Conservation (phyloP, 2,888 invertebrate genomes). For the Syritta pipiens region DNA sequence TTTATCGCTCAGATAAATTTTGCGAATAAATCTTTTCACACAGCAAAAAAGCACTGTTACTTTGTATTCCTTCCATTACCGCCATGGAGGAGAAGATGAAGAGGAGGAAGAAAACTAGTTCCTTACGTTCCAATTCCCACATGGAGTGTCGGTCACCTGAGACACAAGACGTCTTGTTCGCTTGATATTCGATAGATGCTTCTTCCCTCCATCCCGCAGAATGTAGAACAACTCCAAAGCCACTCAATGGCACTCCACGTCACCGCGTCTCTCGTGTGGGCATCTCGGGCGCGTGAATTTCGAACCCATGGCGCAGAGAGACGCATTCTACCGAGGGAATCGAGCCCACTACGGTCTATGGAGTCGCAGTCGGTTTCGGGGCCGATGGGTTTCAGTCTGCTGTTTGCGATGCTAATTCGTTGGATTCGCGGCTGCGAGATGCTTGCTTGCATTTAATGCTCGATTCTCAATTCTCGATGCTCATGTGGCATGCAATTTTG, state of each 20-base stretch:
- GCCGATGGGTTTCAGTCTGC: constrained; percentile 2
- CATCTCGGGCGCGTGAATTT: constrained; percentile 22
- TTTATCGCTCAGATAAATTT: constrained; percentile 46
- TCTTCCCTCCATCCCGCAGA: constrained; percentile 41
- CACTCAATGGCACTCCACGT: too few relatives aligned
- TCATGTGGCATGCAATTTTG: constrained; percentile 48
- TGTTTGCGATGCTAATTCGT: constrained; percentile 46
- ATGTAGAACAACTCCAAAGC: too few relatives aligned
- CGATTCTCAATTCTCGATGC: constrained; percentile 37
- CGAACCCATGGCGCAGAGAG: neutral
- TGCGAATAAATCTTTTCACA: constrained; percentile 34
- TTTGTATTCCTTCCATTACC: constrained; percentile 18
- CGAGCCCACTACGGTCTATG: constrained; percentile 24
- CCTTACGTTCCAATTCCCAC: constrained; percentile 67
- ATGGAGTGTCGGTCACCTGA: constrained; percentile 65
- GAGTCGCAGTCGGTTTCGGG: too few relatives aligned
- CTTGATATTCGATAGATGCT: constrained; percentile 59
- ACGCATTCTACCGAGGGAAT: constrained; percentile 25
- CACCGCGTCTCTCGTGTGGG: neutral
- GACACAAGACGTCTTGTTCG: constrained; percentile 55
- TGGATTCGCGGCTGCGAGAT: too few relatives aligned
- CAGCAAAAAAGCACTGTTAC: constrained; percentile 21
- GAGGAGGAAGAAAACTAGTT: constrained; percentile 48
- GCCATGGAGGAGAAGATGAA: too few relatives aligned
- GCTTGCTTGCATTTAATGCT: constrained; percentile 31